A percentile compares a stretch with the other conserved stretches of the same genome.
phyloP scores from a whole-genome alignment of 1,140 invertebrate genomes.

The Cotesia glomerata region DNA sequence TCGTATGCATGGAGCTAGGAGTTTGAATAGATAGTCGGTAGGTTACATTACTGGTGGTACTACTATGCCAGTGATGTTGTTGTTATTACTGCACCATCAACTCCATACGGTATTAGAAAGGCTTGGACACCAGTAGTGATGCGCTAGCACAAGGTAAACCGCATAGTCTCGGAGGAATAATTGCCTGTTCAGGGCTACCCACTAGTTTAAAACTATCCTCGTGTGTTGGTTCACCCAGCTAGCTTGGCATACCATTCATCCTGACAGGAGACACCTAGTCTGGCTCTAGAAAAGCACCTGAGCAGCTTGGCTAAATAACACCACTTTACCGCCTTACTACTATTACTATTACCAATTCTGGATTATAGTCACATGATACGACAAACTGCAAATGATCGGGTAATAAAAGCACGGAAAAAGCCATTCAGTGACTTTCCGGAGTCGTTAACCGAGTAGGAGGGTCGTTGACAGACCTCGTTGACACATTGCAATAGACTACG shows the following conservation, averaged over 20 bases:
- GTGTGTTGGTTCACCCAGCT: not conserved
- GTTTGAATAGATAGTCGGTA: slow-evolving; percentile 12
- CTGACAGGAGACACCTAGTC: slow-evolving; percentile 2
- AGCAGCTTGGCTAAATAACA: not conserved
- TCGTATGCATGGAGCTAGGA: not conserved
- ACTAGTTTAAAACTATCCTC: not conserved
- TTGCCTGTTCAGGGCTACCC: slow-evolving; percentile 37
- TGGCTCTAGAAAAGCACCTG: not conserved
- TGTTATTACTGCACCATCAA: slow-evolving; percentile 25
- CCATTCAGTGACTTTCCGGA: slow-evolving; percentile 20
- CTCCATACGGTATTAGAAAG: slow-evolving; percentile 54
- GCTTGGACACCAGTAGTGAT: slow-evolving; percentile 35
- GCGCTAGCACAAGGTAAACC: slow-evolving; percentile 60
- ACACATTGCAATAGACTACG: not conserved
- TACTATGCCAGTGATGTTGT: not conserved
- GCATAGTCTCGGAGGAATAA: slow-evolving; percentile 52
- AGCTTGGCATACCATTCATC: slow-evolving; percentile 3
- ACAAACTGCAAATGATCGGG: not conserved
- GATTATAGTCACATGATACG: slow-evolving; percentile 11
- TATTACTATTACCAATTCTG: not conserved
- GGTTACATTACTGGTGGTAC: not conserved
- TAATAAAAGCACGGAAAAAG: slow-evolving; percentile 14
- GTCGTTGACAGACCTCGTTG: slow-evolving; percentile 17
- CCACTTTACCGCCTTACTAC: no score
- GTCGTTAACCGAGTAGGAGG: slow-evolving; percentile 20